Conservation (phyloP, 2,113 vertebrate species). For the Cavia porcellus region DNA sequence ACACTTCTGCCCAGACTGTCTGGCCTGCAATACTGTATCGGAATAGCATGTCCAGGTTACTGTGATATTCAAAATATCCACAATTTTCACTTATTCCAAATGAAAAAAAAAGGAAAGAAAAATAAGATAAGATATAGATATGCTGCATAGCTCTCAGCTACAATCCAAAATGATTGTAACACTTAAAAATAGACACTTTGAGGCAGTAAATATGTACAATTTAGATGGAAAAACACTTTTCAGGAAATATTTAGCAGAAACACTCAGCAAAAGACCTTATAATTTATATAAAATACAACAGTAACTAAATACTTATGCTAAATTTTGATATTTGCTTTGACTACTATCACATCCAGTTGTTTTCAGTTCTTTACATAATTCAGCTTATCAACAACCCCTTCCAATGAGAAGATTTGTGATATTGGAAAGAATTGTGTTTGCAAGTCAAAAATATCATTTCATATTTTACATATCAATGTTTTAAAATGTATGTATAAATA, state of each 20-base stretch:
- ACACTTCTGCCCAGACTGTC: slow-evolving; percentile 87
- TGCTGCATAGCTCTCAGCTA: neutral
- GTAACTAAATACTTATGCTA: slow-evolving; percentile 20
- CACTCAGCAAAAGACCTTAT: slow-evolving; percentile 24
- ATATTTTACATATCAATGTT: slow-evolving; percentile 23
- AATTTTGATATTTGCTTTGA: slow-evolving; percentile 46
- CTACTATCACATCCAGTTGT: slow-evolving; percentile 34
- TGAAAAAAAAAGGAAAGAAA: slow-evolving; percentile 23
- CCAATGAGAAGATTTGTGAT: neutral
- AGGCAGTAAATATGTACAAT: neutral
- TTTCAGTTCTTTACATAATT: slow-evolving; percentile 31
- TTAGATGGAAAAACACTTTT: neutral
- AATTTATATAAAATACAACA: slow-evolving; percentile 55
- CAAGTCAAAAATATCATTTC: slow-evolving; percentile 36
- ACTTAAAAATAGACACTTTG: neutral
- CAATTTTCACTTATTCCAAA: slow-evolving; percentile 86
- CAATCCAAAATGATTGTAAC: neutral
- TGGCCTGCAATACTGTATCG: slow-evolving; percentile 81
- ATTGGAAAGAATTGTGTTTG: neutral
- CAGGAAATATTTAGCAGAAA: slow-evolving; percentile 42
- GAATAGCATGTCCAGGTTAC: slow-evolving; percentile 83
- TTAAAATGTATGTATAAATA: slow-evolving; percentile 10
- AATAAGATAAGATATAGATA: neutral
- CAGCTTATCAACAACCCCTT: neutral
- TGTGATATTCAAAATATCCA: slow-evolving; percentile 88